Evolutionary conservation across 1,140 invertebrate genomes (phyloP).

Genomic region (Leptoteleia sp.): DNA sequence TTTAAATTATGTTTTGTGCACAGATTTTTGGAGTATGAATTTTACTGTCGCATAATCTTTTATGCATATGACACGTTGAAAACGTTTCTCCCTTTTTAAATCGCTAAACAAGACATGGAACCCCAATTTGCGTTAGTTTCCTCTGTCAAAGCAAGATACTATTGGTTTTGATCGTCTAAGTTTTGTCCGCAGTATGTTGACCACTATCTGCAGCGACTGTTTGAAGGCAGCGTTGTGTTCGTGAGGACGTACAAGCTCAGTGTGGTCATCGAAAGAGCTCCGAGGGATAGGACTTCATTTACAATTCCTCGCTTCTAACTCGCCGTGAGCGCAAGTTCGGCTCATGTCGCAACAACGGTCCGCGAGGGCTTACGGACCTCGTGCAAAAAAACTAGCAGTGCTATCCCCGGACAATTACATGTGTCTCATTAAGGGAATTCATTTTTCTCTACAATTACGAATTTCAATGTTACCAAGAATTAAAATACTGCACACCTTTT

Average conservation of each 20-base stretch:
- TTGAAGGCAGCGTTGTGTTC: conserved; percentile 27
- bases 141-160: conserved; percentile 53
- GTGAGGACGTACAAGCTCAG: conserved; percentile 15
- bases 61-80: too few relatives aligned
- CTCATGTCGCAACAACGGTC: conserved; percentile 8
- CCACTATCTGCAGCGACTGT: conserved; percentile 35
- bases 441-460: not conserved
- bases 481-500: too few relatives aligned
- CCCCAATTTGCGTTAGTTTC: conserved; percentile 41
- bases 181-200: conserved; percentile 35
- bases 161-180: conserved; percentile 59
- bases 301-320: conserved; percentile 43
- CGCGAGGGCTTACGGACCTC: not conserved
- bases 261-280: conserved; percentile 26
- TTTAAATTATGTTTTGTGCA: too few relatives aligned
- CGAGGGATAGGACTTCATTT: conserved; percentile 33
- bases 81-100: conserved; percentile 13
- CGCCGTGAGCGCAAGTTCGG: conserved; percentile 19
- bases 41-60: too few relatives aligned
- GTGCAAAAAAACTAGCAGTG: conserved; percentile 8
- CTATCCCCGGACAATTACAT: not conserved
- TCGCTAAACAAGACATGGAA: conserved; percentile 12
- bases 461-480: too few relatives aligned
- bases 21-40: too few relatives aligned
- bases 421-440: not conserved